These are phyloP conservation scores for Zonotrichia leucophrys DNA, from an alignment of 2,113 vertebrate genomes.

Conservation along the genomic window DNA sequence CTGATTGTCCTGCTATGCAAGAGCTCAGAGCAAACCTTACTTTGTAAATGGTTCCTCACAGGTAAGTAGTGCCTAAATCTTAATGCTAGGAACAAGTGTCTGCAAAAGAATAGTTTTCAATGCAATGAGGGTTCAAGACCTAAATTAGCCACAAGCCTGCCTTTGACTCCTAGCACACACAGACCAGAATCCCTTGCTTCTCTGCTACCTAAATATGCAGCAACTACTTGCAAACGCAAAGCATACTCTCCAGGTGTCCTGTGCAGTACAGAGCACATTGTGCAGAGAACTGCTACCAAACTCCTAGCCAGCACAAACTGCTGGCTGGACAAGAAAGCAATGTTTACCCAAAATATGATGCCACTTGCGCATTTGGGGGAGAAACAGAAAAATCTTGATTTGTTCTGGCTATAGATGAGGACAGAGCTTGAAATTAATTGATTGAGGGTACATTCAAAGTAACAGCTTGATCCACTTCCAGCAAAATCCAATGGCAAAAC, in stretches of 20 bases:
- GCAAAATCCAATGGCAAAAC: not conserved
- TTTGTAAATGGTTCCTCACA: not conserved
- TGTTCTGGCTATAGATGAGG: slow-evolving; percentile 22
- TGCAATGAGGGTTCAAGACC: not conserved
- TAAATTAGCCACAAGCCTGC: not conserved
- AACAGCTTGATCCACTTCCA: slow-evolving; percentile 28
- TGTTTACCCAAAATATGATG: not conserved
- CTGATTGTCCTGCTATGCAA: not conserved
- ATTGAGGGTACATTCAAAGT: not conserved
- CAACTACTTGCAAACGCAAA: slow-evolving; percentile 22
- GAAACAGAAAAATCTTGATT: slow-evolving; percentile 9
- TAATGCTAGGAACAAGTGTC: not conserved
- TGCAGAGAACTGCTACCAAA: not conserved
- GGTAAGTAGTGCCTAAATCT: not conserved
- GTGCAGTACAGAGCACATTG: not conserved
- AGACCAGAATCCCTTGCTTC: not conserved
- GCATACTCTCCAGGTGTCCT: slow-evolving; percentile 18
- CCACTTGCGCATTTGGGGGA: not conserved
- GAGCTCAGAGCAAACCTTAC: not conserved
- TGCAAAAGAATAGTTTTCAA: not conserved
- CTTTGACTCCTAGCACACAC: not conserved
- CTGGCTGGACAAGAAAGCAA: not conserved
- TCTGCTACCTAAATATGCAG: not conserved
- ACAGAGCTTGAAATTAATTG: slow-evolving; percentile 9
- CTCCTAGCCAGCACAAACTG: slow-evolving; percentile 28